phyloP scores from a whole-genome alignment of 2,797 vertebrate species.

The Typhlichthys eigenmanni region DNA sequence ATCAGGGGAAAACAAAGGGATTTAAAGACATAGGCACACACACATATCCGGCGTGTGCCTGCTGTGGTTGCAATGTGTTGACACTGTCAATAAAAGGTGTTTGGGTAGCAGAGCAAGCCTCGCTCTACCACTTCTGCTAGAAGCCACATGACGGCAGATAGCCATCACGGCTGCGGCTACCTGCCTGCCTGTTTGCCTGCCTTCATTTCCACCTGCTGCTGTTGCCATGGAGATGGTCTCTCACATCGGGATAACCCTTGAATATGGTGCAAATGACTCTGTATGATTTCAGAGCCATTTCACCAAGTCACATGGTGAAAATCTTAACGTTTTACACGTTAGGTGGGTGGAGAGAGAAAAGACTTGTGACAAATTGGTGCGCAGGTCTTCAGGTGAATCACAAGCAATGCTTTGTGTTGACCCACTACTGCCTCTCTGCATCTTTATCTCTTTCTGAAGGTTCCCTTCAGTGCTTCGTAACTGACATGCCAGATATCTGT shows the following conservation, averaged over 20 bases:
- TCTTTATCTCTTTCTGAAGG: too few species aligned
- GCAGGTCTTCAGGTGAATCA: too few species aligned
- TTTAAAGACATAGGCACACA: slow-evolving; percentile 19
- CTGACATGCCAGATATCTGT: too few species aligned
- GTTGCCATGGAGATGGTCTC: slow-evolving; percentile 63
- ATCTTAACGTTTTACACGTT: too few species aligned
- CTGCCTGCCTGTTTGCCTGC: slow-evolving; percentile 25
- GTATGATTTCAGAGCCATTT: background rate
- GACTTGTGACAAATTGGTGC: too few species aligned
- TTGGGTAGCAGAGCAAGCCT: slow-evolving; percentile 40
- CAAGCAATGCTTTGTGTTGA: too few species aligned
- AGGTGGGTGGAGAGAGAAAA: too few species aligned
- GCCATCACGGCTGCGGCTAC: slow-evolving; percentile 10
- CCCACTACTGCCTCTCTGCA: too few species aligned
- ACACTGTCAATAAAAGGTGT: slow-evolving; percentile 67
- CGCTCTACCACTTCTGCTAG: slow-evolving; percentile 36
- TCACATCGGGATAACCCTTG: slow-evolving; percentile 53
- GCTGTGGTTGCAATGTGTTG: slow-evolving; percentile 49
- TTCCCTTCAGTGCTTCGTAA: too few species aligned
- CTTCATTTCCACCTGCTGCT: slow-evolving; percentile 57
- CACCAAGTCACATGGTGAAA: too few species aligned
- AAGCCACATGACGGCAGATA: slow-evolving; percentile 21
- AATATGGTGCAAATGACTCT: slow-evolving; percentile 24
- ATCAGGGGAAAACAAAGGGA: slow-evolving; percentile 61
- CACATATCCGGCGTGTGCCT: slow-evolving; percentile 3